A percentile compares a stretch with the other conserved stretches of the same genome.
These are phyloP conservation scores for Psittacula derbiana DNA, from an alignment of 2,797 vertebrate species.

Conservation along the genomic window DNA sequence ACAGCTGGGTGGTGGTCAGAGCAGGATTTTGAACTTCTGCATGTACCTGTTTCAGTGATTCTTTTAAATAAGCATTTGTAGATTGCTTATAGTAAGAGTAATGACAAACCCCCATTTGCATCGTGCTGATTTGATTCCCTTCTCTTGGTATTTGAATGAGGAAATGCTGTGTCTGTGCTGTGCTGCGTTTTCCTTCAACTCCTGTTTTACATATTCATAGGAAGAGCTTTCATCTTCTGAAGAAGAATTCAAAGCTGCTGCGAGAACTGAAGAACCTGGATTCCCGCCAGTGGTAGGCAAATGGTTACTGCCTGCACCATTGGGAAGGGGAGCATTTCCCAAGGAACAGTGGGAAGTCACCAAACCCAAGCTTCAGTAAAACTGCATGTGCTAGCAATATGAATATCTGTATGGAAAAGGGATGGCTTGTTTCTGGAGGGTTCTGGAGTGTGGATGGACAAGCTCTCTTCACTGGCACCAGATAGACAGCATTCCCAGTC, in stretches of 20 bases:
- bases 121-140: neutral
- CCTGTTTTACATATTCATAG: slow-evolving; percentile 72
- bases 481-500: neutral
- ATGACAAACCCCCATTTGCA: neutral
- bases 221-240: slow-evolving; percentile 96
- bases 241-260: slow-evolving; percentile 97
- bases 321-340: neutral
- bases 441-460: neutral
- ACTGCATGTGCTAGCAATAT: neutral
- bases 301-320: neutral
- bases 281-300: slow-evolving; percentile 93
- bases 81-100: neutral
- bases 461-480: fast-evolving
- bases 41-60: neutral
- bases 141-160: neutral
- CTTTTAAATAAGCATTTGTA: neutral
- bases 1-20: neutral
- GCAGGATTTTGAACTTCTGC: neutral
- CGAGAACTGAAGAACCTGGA: slow-evolving; percentile 97
- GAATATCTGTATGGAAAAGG: neutral
- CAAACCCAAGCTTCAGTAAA: neutral
- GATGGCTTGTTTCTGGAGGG: neutral
- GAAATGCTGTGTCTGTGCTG: neutral
- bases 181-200: neutral
- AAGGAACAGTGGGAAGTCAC: neutral